A percentile compares a stretch with the other conserved stretches of the same genome.
phyloP scores from a whole-genome alignment of 2,888 invertebrate species.

The Julus scandinavius region DNA sequence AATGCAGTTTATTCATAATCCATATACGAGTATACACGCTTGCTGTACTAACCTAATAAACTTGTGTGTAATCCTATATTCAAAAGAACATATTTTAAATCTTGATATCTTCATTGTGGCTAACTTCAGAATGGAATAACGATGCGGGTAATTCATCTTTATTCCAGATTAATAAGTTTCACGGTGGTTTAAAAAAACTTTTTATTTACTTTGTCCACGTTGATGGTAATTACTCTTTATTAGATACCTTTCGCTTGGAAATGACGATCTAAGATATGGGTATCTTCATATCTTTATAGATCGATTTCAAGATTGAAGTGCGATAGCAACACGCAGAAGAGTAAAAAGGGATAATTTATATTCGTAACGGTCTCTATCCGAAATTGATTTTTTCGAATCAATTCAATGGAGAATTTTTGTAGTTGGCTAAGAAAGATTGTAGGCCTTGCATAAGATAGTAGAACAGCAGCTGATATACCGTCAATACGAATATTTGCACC shows the following conservation, averaged over 20 bases:
- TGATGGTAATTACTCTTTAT: background rate
- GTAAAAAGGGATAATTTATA: background rate
- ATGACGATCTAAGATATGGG: background rate
- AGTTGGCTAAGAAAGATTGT: background rate
- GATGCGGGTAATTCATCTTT: background rate
- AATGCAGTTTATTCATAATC: background rate
- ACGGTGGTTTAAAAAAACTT: background rate
- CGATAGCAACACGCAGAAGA: background rate
- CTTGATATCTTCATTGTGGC: background rate
- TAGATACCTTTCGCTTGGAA: background rate
- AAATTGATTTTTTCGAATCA: constrained; percentile 19
- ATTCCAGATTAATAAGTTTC: background rate
- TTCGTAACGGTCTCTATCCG: constrained; percentile 22
- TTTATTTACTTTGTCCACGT: background rate
- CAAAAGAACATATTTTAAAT: background rate
- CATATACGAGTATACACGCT: background rate
- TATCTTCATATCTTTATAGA: background rate
- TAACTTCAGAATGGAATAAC: background rate
- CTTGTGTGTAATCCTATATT: too few relatives aligned
- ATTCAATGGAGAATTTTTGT: background rate
- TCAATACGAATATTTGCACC: background rate
- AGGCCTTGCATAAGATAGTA: background rate
- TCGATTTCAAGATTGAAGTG: background rate
- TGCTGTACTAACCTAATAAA: background rate
- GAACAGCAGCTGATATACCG: background rate